phyloP scores from a whole-genome alignment of 2,888 invertebrate genomes.

The Agonopterix alstromeriana region DNA sequence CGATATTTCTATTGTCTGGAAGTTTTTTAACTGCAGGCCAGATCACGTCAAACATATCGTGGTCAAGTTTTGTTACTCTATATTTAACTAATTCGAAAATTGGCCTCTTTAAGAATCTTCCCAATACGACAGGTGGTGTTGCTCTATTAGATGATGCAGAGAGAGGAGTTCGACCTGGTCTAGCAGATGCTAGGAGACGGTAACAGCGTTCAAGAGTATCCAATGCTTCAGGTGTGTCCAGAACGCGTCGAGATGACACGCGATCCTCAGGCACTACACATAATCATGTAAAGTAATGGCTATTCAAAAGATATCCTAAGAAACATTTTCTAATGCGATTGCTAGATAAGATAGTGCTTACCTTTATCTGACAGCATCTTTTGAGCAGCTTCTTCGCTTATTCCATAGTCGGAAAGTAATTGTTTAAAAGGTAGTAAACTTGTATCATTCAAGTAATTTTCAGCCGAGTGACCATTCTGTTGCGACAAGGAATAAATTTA shows the following conservation, averaged over 20 bases:
- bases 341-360: slow-evolving; percentile 41
- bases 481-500: slow-evolving; percentile 4
- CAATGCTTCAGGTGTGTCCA: slow-evolving; percentile 83
- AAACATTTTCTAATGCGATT: too few relatives aligned
- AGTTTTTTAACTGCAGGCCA: slow-evolving; percentile 92
- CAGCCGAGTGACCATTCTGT: slow-evolving; percentile 87
- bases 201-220: slow-evolving; percentile 87
- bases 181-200: slow-evolving; percentile 80
- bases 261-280: slow-evolving; percentile 83
- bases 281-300: slow-evolving; percentile 7
- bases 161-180: slow-evolving; percentile 73
- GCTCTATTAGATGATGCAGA: slow-evolving; percentile 77
- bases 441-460: slow-evolving; percentile 84
- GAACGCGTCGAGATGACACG: slow-evolving; percentile 83
- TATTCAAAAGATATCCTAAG: not conserved
- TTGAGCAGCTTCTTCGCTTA: slow-evolving; percentile 79
- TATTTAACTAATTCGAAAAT: slow-evolving; percentile 85
- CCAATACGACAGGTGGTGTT: slow-evolving; percentile 76
- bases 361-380: slow-evolving; percentile 88
- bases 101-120: slow-evolving; percentile 84
- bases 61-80: slow-evolving; percentile 88
- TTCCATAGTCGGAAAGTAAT: slow-evolving; percentile 82
- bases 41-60: slow-evolving; percentile 91
- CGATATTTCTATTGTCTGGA: slow-evolving; percentile 73
- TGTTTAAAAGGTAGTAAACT: slow-evolving; percentile 82